Base-by-base conservation (phyloP, 2,888 invertebrate species). In the Eupelmus urozonus region DNA sequence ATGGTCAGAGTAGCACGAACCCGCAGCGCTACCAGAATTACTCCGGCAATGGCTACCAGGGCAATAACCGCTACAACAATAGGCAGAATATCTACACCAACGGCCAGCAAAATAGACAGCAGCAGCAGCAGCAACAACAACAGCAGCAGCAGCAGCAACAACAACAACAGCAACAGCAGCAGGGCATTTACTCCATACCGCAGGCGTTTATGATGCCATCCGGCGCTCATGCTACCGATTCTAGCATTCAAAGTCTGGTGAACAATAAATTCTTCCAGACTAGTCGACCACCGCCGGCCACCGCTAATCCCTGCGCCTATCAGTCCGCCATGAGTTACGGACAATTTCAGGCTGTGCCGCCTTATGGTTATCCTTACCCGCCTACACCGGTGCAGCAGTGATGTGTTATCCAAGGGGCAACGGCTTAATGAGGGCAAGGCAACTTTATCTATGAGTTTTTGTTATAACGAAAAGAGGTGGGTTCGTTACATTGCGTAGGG, bases 341-440 rank as follows among this genome's bases (percentile, higher is more conserved):
- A 71, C 94, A 94, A 89, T 94, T 94, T 89, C 93, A 93, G 72
- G 93, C 94, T 3, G 92, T 94, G 16, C 92, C 94, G 87, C 92
- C 93, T 9, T 94, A 94, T 88, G 90, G 90, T 88, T 94, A 85
- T 90, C 93, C 89, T 86, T 94, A 89, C 91, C 93, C 91, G 86
- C 94, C 89, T 89, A 92, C 94, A 45, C 93, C 94, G 60, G 95
- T 95, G 73, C 95, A 95, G 89, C 95, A 95, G 92, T 95, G 94
- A 93, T 88, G 87, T 83, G 83, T 86, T 29, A 66, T 16, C 51
- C 73, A 76, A 77, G 25, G 75, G 62, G 9, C 40, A 53, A 59
- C 25, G 20, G 51, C 40, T 51, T 45, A 73, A 63, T 40, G 55
- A 72, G n/a, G 25, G 45, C 7, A 63, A 65, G 59, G 59, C 29